These are phyloP conservation scores for Strongylocentrotus purpuratus DNA, from an alignment of 35 echinoderm and acorn worm genomes.

Conservation along the genomic window DNA sequence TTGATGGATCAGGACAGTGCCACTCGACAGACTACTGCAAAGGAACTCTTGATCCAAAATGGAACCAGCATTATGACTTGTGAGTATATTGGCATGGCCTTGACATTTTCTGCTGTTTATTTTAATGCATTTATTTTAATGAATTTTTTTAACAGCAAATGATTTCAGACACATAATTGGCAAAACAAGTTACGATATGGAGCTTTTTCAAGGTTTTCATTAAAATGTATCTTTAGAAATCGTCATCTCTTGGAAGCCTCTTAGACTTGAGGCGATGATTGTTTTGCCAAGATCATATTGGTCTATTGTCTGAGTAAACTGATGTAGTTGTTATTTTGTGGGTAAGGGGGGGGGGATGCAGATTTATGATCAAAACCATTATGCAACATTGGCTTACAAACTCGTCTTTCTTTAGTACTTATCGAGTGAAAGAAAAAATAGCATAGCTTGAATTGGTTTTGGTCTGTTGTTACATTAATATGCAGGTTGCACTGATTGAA, in stretches of 20 bases:
- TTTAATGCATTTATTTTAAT: not conserved
- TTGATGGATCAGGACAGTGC: constrained; percentile 96
- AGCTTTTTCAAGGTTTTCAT: too few species aligned
- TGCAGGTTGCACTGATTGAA: not conserved
- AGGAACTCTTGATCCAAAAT: constrained; percentile 96
- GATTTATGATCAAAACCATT: too few species aligned
- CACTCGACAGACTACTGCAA: constrained; percentile 97
- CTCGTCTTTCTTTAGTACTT: not conserved
- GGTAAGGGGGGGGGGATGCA: too few species aligned
- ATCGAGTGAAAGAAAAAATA: not conserved
- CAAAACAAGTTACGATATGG: too few species aligned
- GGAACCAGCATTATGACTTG: constrained; percentile 99
- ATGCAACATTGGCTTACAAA: too few species aligned
- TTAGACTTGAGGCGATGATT: too few species aligned
- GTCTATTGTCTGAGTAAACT: too few species aligned
- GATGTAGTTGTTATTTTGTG: too few species aligned
- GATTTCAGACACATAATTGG: too few species aligned
- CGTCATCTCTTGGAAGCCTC: too few species aligned
- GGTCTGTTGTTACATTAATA: not conserved
- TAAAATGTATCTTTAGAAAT: too few species aligned
- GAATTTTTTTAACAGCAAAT: not conserved
- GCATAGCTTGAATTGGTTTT: not conserved
- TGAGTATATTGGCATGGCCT: constrained; percentile 60
- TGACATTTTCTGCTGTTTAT: not conserved
- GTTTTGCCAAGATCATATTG: too few species aligned